Conservation (phyloP, 2,888 invertebrate species). For the Bombyx huttoni region DNA sequence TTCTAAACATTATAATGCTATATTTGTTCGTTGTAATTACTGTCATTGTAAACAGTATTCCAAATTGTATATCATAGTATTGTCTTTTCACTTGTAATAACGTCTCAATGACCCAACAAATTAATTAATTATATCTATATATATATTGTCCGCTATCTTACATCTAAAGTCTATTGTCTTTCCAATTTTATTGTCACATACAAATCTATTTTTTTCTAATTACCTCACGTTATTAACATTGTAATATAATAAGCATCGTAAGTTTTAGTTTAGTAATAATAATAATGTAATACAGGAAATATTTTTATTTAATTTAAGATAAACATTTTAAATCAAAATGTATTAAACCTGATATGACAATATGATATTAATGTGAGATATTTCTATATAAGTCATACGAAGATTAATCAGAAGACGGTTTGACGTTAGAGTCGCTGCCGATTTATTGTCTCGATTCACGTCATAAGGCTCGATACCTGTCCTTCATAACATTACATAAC, state of each 20-base stretch:
- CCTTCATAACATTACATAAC: slow-evolving; percentile 27
- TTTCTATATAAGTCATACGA: slow-evolving; percentile 4
- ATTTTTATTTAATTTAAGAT: neutral
- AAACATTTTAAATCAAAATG: neutral
- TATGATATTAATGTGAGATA: slow-evolving; percentile 37
- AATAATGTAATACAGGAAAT: neutral
- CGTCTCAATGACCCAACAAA: neutral
- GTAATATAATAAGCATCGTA: slow-evolving; percentile 1
- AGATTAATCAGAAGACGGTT: slow-evolving; percentile 5
- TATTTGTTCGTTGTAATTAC: slow-evolving; percentile 1
- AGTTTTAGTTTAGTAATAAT: neutral
- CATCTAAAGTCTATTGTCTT: slow-evolving; percentile 34
- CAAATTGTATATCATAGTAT: neutral
- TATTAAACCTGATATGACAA: slow-evolving; percentile 17
- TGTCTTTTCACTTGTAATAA: slow-evolving; percentile 3
- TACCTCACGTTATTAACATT: neutral
- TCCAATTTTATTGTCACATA: slow-evolving; percentile 41
- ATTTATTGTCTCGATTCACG: slow-evolving; percentile 41
- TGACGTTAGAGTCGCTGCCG: slow-evolving; percentile 8
- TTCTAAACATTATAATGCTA: neutral
- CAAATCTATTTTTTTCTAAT: slow-evolving; percentile 5
- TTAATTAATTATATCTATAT: slow-evolving; percentile 10
- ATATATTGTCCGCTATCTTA: slow-evolving; percentile 42
- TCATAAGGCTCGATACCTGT: slow-evolving; percentile 38
- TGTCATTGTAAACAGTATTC: too few relatives aligned